A percentile compares a stretch with the other conserved stretches of the same genome.
These are phyloP conservation scores for Neodontobutis hainanensis DNA, from an alignment of 2,113 vertebrate genomes.

Conservation along the genomic window DNA sequence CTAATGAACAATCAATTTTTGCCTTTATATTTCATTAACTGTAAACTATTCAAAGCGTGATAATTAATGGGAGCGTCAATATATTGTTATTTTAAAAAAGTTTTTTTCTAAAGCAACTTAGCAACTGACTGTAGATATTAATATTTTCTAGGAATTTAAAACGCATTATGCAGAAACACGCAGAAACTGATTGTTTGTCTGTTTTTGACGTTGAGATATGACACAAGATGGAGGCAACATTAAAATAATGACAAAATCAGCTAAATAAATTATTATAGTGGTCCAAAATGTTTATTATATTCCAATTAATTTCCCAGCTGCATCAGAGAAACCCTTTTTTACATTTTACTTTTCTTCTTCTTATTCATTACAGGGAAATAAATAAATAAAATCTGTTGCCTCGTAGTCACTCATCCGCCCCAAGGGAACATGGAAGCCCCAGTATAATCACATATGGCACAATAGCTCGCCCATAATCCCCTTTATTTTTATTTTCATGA, in stretches of 20 bases:
- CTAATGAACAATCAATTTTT: background rate
- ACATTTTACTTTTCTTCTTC: conserved; percentile 55
- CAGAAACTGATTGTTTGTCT: no score
- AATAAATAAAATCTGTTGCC: conserved; percentile 74
- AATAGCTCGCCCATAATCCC: conserved; percentile 75
- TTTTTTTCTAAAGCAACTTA: no score
- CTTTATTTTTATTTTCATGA: conserved; percentile 81
- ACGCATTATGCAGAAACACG: no score
- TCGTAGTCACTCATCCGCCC: conserved; percentile 66
- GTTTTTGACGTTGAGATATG: no score
- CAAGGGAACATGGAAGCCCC: conserved; percentile 64
- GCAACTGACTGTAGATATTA: no score
- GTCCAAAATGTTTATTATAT: background rate
- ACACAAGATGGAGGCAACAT: no score
- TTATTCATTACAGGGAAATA: conserved; percentile 68
- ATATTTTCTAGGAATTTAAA: no score
- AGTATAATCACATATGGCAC: conserved; percentile 74
- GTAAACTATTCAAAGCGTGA: no score
- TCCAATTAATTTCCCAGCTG: background rate
- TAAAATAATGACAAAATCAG: no score
- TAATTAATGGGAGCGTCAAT: no score
- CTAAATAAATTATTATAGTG: background rate
- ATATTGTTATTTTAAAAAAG: no score
- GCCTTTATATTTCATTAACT: no score
- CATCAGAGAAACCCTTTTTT: conserved; percentile 22